Evolutionary conservation across 2,113 vertebrate species (phyloP).

Genomic region (Tretioscincus oriximinensis): DNA sequence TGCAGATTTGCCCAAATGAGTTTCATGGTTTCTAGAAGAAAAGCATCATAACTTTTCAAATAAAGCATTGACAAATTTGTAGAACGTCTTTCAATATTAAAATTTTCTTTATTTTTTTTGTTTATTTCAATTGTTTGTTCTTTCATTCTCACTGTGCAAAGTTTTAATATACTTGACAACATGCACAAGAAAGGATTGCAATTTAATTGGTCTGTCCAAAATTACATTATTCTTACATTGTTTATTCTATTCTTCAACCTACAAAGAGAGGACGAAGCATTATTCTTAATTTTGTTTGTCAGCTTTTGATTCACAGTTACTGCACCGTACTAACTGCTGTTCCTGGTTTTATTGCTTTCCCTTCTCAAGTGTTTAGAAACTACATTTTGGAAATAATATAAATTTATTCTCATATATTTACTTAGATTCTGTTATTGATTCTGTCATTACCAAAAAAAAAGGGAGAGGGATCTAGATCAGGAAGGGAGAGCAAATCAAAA

Average conservation of each 20-base stretch:
- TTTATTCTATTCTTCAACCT: constrained; percentile 67
- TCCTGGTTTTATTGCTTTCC: not conserved
- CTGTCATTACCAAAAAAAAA: not conserved
- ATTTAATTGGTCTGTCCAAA: constrained; percentile 63
- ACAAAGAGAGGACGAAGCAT: constrained; percentile 53
- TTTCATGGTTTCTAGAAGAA: constrained; percentile 44
- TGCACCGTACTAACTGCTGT: constrained; percentile 40
- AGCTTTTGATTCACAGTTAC: constrained; percentile 59
- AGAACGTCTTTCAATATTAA: constrained; percentile 56
- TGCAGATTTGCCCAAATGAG: rapidly evolving
- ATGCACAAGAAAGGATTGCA: constrained; percentile 65
- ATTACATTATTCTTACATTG: constrained; percentile 72
- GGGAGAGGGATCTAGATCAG: not conserved
- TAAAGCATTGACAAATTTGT: constrained; percentile 19
- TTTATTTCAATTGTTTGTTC: constrained; percentile 61
- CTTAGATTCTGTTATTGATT: not conserved
- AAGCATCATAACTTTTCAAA: constrained; percentile 39
- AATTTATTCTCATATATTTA: not conserved
- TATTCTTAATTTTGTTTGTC: constrained; percentile 67
- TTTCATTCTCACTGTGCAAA: constrained; percentile 51
- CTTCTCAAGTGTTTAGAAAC: constrained; percentile 3
- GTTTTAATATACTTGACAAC: constrained; percentile 47
- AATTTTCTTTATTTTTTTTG: constrained; percentile 10
- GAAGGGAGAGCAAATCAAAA: not conserved
- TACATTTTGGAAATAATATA: not conserved